Base-by-base conservation (phyloP, 2,888 invertebrate genomes). In the Acleris laterana region DNA sequence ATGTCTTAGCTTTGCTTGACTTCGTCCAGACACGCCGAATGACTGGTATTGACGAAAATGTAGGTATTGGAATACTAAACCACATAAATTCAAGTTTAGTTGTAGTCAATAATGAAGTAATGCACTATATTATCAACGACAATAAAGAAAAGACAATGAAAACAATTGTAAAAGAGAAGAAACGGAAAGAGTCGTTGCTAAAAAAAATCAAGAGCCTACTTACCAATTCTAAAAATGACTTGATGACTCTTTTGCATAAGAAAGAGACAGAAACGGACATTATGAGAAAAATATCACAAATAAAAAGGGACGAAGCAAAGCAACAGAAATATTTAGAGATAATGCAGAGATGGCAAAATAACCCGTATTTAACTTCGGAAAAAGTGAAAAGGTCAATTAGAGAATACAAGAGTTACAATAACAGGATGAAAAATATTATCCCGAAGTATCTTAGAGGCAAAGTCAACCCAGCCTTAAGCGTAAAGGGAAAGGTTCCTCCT, bases 381-480 rank as follows among this genome's bases (percentile, higher is more conserved):
- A 76, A 78, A 62, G 71, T 69, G 1, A 88, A 83, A 70, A 78
- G 90, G 51, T 79, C 81, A 0, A 2, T 73, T 4, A 51, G 65
- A n/a, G 68, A 64, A 16, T 73, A 76, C 19, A 70, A 75, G 2
- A 73, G 68, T 5, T 65, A 74, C 13, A 70, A 74, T 19, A 72
- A 74, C 46, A 77, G 81, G n/a, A 82, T 88, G 11, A 87, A 85
- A 55, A 85, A 81, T 67, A 88, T 89, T 5, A 77, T 89, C 70
- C 89, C 90, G 2, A 77, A 77, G 50, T 89, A 88, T 70, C 75
- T 88, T 16, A 79, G 82, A 73, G 81, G 82, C 4, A 88, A 89
- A 74, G 73, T 86, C 0, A 76, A 78, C 25, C 81, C 80, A 3
- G 80, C 74, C n/a, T 74, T 83, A 5, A 67, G 71, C 19, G 74